Evolutionary conservation across 64 coral and sea anemone species (phyloP), one percentile per base, ranked within the genome.

Genomic region (Acropora yongei): DNA sequence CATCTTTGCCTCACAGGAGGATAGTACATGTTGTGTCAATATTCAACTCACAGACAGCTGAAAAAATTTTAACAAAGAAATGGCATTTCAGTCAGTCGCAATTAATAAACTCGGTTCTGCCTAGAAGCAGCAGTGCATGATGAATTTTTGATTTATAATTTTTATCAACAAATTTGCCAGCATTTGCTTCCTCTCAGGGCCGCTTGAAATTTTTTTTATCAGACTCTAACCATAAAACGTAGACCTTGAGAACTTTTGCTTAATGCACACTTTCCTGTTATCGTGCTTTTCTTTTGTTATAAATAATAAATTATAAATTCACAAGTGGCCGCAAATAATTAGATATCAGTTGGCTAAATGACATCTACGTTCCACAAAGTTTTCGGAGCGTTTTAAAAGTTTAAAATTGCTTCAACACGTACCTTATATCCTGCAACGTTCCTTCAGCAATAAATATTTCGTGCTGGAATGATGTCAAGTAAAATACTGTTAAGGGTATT

Each of bases 281-380:
- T 17, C 44, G 17, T 67, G 10, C 30, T 13, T 12, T 71, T 47
- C 82, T 71, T 72, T 85, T 85, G 43, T 71, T 71, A 7, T 39
- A 7, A 43, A 4, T 84, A 48, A 47, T 69, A 68, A 19, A 41
- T 47, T 20, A 68, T 44, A 84, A 82, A 66, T 69, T 84, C 20
- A 47, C 42, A 69, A 84, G 81, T 71, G 49, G 80, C 60, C 41
- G 58, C 49, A 13, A 71, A 19, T 72, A 85, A 72, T 30, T 71
- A 72, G 44, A 49, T 46, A n/a, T 4, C 51, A 55, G 51, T 13
- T 13, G 60, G 11, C 13, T 63, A 14, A 3, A 1, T 14, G 16
- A 10, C 10, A 13, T 63, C 16, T 3, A 14, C 68, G 6, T 71
- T 20, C 39, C 18, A 30, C 30, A 30, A 71, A 71, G 18, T 19